Evolutionary conservation across 2,888 invertebrate genomes (phyloP).

Genomic region (Hydriomena furcata): DNA sequence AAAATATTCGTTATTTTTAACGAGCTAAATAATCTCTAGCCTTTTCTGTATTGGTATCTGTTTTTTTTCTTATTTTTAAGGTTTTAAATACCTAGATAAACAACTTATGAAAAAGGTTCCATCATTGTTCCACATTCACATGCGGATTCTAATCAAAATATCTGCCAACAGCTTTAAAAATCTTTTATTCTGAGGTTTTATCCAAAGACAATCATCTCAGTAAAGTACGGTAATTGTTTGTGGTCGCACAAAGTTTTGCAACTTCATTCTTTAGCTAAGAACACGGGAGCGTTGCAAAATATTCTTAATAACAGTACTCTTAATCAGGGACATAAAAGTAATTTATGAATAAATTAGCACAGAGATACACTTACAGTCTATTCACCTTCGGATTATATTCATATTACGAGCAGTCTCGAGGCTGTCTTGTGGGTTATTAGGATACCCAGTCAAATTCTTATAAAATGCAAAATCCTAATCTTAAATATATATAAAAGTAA

Average conservation of each 20-base stretch:
- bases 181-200: slow-evolving; percentile 12
- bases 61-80: too few relatives aligned
- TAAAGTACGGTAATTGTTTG: slow-evolving; percentile 18
- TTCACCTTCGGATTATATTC: slow-evolving; percentile 3
- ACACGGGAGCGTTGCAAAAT: slow-evolving; percentile 24
- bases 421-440: slow-evolving; percentile 1
- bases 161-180: background rate
- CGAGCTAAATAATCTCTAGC: too few relatives aligned
- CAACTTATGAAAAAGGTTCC: too few relatives aligned
- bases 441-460: too few relatives aligned
- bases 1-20: too few relatives aligned
- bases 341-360: slow-evolving; percentile 6
- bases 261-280: slow-evolving; percentile 20
- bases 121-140: too few relatives aligned
- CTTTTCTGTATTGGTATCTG: too few relatives aligned
- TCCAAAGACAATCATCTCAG: slow-evolving; percentile 11
- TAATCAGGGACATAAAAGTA: slow-evolving; percentile 1
- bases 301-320: slow-evolving; percentile 6
- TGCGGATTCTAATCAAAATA: slow-evolving; percentile 6
- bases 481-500: too few relatives aligned
- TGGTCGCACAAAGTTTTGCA: slow-evolving; percentile 27
- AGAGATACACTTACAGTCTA: background rate
- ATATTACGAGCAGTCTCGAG: slow-evolving; percentile 7
- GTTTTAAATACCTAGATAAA: too few relatives aligned
- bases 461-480: too few relatives aligned